These are phyloP conservation scores for Urocitellus parryii DNA, from an alignment of 2,113 vertebrate genomes.

Conservation along the genomic window DNA sequence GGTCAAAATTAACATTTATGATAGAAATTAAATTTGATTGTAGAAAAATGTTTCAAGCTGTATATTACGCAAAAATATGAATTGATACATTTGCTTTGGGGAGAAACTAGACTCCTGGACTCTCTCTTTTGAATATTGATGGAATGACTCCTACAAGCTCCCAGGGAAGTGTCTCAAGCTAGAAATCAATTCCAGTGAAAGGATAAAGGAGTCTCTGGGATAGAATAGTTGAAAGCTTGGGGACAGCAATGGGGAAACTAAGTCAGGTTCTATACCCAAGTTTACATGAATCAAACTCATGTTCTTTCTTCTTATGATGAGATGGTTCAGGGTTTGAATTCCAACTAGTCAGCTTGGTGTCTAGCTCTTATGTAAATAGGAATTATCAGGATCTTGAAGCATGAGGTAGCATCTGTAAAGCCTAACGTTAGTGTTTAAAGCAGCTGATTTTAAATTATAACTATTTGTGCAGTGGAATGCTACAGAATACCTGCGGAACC, in stretches of 20 bases:
- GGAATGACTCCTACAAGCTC: neutral
- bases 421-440: neutral
- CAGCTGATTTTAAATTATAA: slow-evolving; percentile 2
- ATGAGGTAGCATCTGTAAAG: neutral
- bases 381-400: neutral
- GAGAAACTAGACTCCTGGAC: neutral
- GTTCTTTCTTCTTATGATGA: neutral
- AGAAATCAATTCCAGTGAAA: neutral
- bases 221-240: neutral
- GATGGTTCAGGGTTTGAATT: neutral
- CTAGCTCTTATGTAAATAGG: neutral
- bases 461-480: neutral
- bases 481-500: neutral
- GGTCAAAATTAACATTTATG: neutral
- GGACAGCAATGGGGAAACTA: neutral
- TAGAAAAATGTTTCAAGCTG: neutral
- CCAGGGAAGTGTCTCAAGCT: neutral
- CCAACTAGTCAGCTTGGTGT: neutral
- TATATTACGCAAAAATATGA: neutral
- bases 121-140: neutral
- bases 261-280: neutral
- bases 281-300: neutral
- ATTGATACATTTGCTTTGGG: neutral
- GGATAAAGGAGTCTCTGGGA: neutral
- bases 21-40: slow-evolving; percentile 34